Percentiles rank a stretch among this genome's conserved stretches.
phyloP scores from a whole-genome alignment of 2,888 invertebrate species.

The Carabus problematicus region DNA sequence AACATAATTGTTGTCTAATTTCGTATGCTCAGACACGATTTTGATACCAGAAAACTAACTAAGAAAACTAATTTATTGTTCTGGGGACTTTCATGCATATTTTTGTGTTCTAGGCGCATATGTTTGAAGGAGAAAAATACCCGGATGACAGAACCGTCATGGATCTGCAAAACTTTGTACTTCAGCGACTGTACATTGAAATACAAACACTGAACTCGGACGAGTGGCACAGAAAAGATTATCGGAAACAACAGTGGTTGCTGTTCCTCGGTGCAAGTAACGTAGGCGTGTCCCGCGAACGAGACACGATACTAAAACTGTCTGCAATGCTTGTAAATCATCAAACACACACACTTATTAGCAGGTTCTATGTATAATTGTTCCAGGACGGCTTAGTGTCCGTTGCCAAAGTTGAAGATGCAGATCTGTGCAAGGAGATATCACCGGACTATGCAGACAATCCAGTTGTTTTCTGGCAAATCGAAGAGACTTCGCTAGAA shows the following conservation, averaged over 20 bases:
- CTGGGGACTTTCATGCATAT: background rate
- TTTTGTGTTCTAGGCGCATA: constrained; percentile 59
- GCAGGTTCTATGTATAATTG: background rate
- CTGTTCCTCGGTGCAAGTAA: constrained; percentile 66
- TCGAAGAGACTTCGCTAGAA: constrained; percentile 47
- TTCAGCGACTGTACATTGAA: constrained; percentile 63
- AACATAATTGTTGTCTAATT: background rate
- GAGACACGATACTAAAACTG: constrained; percentile 68
- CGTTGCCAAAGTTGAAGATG: constrained; percentile 61
- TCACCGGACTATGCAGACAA: constrained; percentile 52
- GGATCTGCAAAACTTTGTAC: constrained; percentile 68
- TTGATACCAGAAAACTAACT: background rate
- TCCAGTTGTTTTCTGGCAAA: constrained; percentile 56
- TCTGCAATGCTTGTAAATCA: constrained; percentile 75
- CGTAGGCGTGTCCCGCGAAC: constrained; percentile 63
- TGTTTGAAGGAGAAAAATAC: constrained; percentile 67
- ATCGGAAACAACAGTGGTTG: constrained; percentile 61
- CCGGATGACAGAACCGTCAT: constrained; percentile 66
- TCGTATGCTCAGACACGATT: too few species aligned
- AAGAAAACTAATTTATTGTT: constrained; percentile 9
- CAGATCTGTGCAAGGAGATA: constrained; percentile 60
- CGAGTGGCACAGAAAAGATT: constrained; percentile 55
- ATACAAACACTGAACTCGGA: constrained; percentile 57
- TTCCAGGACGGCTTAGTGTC: constrained; percentile 61
- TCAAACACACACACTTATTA: too few species aligned